Evolutionary conservation across 2,888 invertebrate genomes (phyloP), one percentile per base, ranked within the genome.

Genomic region (Agrotis clavis): DNA sequence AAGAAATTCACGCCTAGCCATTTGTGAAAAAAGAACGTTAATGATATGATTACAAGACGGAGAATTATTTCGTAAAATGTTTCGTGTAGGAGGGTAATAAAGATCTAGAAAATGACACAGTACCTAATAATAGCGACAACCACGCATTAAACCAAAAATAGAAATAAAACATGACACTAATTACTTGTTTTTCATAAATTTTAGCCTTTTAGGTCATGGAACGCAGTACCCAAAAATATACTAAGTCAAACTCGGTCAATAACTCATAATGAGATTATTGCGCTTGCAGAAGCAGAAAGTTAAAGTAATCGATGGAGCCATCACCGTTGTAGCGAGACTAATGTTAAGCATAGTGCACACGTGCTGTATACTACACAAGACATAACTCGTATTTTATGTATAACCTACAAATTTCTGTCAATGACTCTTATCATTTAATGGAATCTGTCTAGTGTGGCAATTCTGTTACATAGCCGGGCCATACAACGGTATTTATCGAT

Each of bases 271-370:
- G 21, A 56, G 74, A 56, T 79, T 79, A 74, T 64, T 74, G 50
- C 30, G 79, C 79, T 74, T 25, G 41, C 13, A 77, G 54, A 74
- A 77, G 77, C 77, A 79, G 63, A 77, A 77, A 57, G 64, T 60
- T 59, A 47, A 77, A 67, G 71, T 62, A 57, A 77, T 72, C 72
- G 77, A 53, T 62, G 62, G 25, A 50, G 53, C 50, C 74, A 64
- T 51, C 54, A n/a, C 30, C 63, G 25, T 68, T 77, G 51, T 63
- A 77, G 56, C 51, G 67, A 51, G 16, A 45, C 60, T 74, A 60
- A 73, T 67, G 14, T 19, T 50, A 16, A 61, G 60, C 30, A 21
- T 61, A 21, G n/a, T 45, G 25, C 41, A 72, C 72, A 66, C 51
- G 19, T 30, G 35, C 41, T 9, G 2, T 62, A 30, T 21, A 30